Evolutionary conservation across 2,113 vertebrate species (phyloP).

Genomic region (Oenanthe melanoleuca): DNA sequence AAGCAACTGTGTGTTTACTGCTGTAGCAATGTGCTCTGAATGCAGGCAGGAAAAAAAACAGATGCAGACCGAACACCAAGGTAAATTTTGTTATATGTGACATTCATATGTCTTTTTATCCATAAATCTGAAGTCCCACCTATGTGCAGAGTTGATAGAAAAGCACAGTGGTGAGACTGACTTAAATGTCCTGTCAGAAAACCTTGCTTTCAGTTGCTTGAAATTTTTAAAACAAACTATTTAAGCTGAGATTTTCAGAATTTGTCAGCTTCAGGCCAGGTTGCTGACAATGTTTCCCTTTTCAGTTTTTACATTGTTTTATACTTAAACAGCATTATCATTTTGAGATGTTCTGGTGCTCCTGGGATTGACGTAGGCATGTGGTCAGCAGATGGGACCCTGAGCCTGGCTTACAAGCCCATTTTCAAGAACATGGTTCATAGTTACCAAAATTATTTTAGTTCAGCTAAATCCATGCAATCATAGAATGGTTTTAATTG

Average conservation of each 20-base stretch:
- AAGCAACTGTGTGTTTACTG: background rate
- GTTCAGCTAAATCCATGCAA: background rate
- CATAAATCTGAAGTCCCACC: background rate
- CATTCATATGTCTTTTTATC: background rate
- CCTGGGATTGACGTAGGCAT: background rate
- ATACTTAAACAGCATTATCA: background rate
- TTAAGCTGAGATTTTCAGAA: background rate
- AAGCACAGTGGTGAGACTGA: background rate
- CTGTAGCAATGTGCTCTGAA: background rate
- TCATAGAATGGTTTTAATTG: background rate
- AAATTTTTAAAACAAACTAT: background rate
- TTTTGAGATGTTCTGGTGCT: background rate
- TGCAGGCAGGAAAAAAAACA: accelerated
- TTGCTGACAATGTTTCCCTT: background rate
- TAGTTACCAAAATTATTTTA: background rate
- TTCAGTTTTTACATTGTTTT: background rate
- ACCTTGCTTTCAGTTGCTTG: background rate
- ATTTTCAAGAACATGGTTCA: background rate
- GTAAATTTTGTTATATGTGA: background rate
- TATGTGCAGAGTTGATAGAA: background rate
- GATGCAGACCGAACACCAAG: background rate
- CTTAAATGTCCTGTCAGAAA: background rate
- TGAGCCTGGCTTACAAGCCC: background rate
- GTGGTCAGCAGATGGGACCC: background rate
- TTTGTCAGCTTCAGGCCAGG: background rate